Evolutionary conservation across 1,140 invertebrate genomes (phyloP).

Genomic region (Zaprionus vittiger): DNA sequence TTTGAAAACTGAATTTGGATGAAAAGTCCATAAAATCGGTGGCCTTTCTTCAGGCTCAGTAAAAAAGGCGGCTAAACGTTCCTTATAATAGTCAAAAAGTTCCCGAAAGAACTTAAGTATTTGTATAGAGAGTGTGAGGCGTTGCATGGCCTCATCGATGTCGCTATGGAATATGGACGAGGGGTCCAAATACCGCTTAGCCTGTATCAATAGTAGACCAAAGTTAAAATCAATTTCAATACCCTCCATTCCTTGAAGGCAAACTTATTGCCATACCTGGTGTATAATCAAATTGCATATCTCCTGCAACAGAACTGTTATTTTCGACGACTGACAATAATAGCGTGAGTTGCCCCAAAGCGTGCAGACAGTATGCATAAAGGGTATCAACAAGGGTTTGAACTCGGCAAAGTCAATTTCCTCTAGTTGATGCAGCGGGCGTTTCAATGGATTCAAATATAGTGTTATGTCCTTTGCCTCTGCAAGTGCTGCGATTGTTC

Average conservation of each 20-base stretch:
- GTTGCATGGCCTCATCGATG: conserved; percentile 93
- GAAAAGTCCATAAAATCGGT: conserved; percentile 92
- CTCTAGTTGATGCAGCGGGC: conserved; percentile 92
- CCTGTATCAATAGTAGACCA: conserved; percentile 84
- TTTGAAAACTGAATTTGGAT: conserved; percentile 93
- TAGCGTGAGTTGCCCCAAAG: conserved; percentile 95
- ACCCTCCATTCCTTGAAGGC: background rate
- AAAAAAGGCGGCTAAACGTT: conserved; percentile 87
- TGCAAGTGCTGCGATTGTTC: conserved; percentile 87
- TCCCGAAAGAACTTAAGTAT: conserved; percentile 87
- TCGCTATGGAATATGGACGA: conserved; percentile 95
- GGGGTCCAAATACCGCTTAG: conserved; percentile 93
- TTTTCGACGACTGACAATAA: conserved; percentile 94
- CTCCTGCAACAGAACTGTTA: conserved; percentile 95
- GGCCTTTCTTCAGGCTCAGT: conserved; percentile 73
- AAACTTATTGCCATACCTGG: conserved; percentile 85
- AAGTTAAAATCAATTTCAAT: background rate
- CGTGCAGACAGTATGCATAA: conserved; percentile 94
- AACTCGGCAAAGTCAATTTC: conserved; percentile 93
- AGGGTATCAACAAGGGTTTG: conserved; percentile 89
- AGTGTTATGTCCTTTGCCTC: conserved; percentile 96
- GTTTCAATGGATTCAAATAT: conserved; percentile 93
- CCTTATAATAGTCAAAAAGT: conserved; percentile 89
- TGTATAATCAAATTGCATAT: conserved; percentile 96
- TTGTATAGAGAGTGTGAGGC: conserved; percentile 90